phyloP scores from a whole-genome alignment of 1,140 invertebrate species.

The Drosophila saltans region DNA sequence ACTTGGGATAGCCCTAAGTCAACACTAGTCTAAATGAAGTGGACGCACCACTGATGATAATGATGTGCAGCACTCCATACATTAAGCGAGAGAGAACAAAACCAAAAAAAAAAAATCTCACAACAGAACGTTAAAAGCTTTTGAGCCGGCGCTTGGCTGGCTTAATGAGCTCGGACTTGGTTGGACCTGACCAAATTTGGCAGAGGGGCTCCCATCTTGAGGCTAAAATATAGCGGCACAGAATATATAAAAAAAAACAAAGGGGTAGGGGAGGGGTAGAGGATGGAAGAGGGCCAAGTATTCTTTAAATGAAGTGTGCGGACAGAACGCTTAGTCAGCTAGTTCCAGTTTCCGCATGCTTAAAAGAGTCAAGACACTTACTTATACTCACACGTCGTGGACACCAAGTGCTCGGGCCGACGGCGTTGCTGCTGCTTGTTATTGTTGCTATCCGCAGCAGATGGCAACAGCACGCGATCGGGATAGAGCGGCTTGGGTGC shows the following conservation, averaged over 20 bases:
- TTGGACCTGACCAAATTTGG: slow-evolving; percentile 73
- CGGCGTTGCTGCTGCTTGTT: slow-evolving; percentile 55
- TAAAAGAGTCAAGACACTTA: slow-evolving; percentile 60
- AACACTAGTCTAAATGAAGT: slow-evolving; percentile 52
- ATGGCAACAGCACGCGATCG: slow-evolving; percentile 69
- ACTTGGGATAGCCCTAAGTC: slow-evolving; percentile 39
- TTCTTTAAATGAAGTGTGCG: slow-evolving; percentile 62
- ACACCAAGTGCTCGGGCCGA: slow-evolving; percentile 75
- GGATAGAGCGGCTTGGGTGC: slow-evolving; percentile 85
- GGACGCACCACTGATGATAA: slow-evolving; percentile 18
- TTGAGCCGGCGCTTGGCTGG: slow-evolving; percentile 63
- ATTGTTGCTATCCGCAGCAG: slow-evolving; percentile 38
- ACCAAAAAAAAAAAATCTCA: slow-evolving; percentile 13
- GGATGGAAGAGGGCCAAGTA: slow-evolving; percentile 27
- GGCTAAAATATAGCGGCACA: slow-evolving; percentile 59
- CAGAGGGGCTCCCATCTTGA: slow-evolving; percentile 54
- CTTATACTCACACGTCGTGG: slow-evolving; percentile 82
- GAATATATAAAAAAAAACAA: slow-evolving; percentile 43
- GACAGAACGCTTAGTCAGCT: slow-evolving; percentile 74
- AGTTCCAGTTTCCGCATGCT: slow-evolving; percentile 55
- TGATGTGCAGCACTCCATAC: neutral
- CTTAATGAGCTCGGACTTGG: slow-evolving; percentile 64
- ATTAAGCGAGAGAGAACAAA: no score
- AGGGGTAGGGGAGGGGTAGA: slow-evolving; percentile 16
- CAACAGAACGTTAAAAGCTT: slow-evolving; percentile 55